These are phyloP conservation scores for Lepidostoma basale DNA, from an alignment of 1,140 invertebrate species.

Conservation along the genomic window DNA sequence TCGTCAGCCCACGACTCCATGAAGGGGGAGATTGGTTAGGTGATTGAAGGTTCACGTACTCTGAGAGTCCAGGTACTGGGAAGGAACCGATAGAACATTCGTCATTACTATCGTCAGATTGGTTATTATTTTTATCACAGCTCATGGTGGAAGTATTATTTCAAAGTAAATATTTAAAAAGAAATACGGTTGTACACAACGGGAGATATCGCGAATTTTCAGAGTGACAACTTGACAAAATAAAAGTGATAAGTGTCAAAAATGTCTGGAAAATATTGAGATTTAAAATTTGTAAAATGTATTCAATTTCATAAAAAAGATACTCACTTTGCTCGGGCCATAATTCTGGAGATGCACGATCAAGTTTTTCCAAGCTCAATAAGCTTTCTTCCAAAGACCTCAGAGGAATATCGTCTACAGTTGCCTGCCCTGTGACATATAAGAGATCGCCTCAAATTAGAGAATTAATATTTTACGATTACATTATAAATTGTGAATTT, in stretches of 20 bases:
- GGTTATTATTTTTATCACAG: conserved; percentile 28
- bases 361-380: conserved; percentile 85
- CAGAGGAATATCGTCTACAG: conserved; percentile 60
- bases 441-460: conserved; percentile 37
- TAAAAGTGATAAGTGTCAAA: conserved; percentile 21
- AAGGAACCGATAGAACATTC: conserved; percentile 47
- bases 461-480: conserved; percentile 21
- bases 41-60: conserved; percentile 67
- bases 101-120: conserved; percentile 29
- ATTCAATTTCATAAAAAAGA: not conserved
- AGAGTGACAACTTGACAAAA: conserved; percentile 23
- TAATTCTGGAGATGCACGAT: conserved; percentile 87
- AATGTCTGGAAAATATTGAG: conserved; percentile 7
- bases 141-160: conserved; percentile 17
- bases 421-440: conserved; percentile 51
- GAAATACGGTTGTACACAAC: conserved; percentile 27
- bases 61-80: conserved; percentile 76
- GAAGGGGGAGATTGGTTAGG: conserved; percentile 58
- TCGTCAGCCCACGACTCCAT: conserved; percentile 64
- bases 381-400: conserved; percentile 71
- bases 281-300: not conserved
- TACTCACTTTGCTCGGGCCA: conserved; percentile 92
- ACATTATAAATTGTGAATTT: not conserved
- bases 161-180: conserved; percentile 25
- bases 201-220: conserved; percentile 2